Percentiles rank a stretch among this genome's conserved stretches.
These are phyloP conservation scores for Tenebrio molitor DNA, from an alignment of 1,140 invertebrate genomes.

Conservation along the genomic window DNA sequence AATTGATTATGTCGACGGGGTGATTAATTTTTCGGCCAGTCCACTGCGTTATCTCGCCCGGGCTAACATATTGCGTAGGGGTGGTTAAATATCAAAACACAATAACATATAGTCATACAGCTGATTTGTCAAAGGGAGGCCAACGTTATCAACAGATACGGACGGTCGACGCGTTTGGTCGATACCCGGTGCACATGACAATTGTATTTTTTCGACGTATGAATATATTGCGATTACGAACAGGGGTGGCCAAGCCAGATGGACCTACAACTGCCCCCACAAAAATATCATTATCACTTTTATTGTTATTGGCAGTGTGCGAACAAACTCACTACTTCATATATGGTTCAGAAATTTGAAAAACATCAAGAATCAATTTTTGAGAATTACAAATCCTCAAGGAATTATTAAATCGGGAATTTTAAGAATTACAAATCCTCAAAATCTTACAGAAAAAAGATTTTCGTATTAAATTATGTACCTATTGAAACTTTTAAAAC, in stretches of 20 bases:
- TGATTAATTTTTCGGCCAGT: conserved; percentile 53
- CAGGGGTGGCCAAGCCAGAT: conserved; percentile 9
- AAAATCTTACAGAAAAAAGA: background rate
- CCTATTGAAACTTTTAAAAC: too few species aligned
- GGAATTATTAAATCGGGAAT: background rate
- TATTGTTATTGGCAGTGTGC: too few species aligned
- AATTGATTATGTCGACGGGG: conserved; percentile 4
- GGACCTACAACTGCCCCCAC: too few species aligned
- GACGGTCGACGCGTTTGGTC: conserved; percentile 45
- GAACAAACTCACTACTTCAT: too few species aligned
- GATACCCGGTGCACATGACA: conserved; percentile 54
- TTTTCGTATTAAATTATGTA: too few species aligned
- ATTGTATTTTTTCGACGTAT: conserved; percentile 54
- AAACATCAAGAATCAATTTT: background rate
- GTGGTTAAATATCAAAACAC: conserved; percentile 62
- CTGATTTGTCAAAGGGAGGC: conserved; percentile 39
- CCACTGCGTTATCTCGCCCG: conserved; percentile 52
- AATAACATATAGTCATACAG: conserved; percentile 56
- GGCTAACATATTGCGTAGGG: conserved; percentile 62
- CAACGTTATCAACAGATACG: conserved; percentile 41
- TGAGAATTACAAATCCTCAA: background rate
- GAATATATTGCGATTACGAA: conserved; percentile 28
- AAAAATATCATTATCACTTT: too few species aligned
- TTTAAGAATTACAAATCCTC: background rate
- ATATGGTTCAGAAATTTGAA: background rate